phyloP scores from a whole-genome alignment of 2,797 vertebrate species.

The Tachyglossus aculeatus region DNA sequence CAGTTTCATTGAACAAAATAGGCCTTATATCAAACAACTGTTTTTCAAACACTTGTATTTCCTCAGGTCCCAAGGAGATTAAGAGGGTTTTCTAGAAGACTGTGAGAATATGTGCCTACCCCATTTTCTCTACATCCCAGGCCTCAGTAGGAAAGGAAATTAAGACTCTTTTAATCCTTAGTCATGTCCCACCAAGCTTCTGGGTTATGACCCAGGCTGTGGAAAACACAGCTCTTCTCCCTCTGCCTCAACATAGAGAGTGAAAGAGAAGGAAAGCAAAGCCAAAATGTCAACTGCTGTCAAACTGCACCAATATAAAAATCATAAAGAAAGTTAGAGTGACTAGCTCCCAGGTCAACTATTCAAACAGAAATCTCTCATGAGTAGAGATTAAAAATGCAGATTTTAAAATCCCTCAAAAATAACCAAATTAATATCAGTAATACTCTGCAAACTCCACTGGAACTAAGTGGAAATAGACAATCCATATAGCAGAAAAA shows the following conservation, averaged over 20 bases:
- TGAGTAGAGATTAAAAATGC: too few relatives aligned
- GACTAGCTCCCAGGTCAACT: slow-evolving; percentile 34
- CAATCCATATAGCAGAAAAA: too few relatives aligned
- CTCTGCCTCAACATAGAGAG: neutral
- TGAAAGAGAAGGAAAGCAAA: too few relatives aligned
- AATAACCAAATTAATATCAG: too few relatives aligned
- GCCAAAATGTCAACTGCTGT: too few relatives aligned
- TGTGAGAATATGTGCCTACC: neutral
- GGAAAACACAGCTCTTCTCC: slow-evolving; percentile 37
- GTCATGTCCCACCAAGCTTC: slow-evolving; percentile 25
- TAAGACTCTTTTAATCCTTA: slow-evolving; percentile 31
- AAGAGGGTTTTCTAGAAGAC: neutral
- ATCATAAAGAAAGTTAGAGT: slow-evolving; percentile 30
- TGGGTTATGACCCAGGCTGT: slow-evolving; percentile 25
- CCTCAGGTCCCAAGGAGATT: neutral
- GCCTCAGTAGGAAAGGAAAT: slow-evolving; percentile 48
- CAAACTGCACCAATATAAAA: too few relatives aligned
- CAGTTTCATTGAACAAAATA: slow-evolving; percentile 8
- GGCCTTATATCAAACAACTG: neutral
- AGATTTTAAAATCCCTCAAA: too few relatives aligned
- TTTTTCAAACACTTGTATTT: slow-evolving; percentile 25
- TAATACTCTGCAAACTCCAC: too few relatives aligned
- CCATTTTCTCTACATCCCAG: slow-evolving; percentile 18
- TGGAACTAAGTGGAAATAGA: too few relatives aligned
- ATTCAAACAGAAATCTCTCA: slow-evolving; percentile 16